These are phyloP conservation scores for Danio aesculapii DNA, from an alignment of 2,797 vertebrate species.

Conservation along the genomic window DNA sequence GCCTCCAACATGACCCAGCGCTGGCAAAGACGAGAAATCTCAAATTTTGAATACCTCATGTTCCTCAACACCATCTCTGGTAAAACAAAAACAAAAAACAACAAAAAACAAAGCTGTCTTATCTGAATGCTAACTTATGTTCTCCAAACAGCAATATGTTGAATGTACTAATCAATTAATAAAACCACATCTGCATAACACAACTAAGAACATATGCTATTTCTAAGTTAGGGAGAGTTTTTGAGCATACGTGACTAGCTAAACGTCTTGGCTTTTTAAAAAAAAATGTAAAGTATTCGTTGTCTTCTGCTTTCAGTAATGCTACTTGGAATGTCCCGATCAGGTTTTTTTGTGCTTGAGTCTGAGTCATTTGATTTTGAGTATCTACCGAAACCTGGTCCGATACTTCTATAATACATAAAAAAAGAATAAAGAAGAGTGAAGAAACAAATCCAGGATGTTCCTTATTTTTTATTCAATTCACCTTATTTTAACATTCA, in stretches of 20 bases:
- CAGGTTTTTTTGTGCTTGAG: no score
- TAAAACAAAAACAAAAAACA: constrained; percentile 2
- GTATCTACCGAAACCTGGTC: no score
- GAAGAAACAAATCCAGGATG: no score
- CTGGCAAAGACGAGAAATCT: constrained; percentile 98
- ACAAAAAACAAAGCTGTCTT: no score
- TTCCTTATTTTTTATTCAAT: no score
- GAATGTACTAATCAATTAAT: background rate
- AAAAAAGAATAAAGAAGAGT: no score
- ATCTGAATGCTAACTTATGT: background rate
- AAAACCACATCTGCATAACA: background rate
- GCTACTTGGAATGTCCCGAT: no score
- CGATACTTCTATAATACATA: no score
- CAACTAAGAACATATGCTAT: background rate
- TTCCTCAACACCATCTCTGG: constrained; percentile 63
- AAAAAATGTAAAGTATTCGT: background rate
- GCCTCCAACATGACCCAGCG: constrained; percentile 96
- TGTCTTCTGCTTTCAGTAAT: background rate
- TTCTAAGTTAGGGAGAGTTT: background rate
- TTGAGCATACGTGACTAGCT: background rate
- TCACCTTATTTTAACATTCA: no score
- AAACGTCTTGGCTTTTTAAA: background rate
- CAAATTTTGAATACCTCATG: constrained; percentile 86
- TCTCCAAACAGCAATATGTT: background rate
- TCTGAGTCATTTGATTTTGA: no score